Evolutionary conservation across 2,797 vertebrate species (phyloP), one percentile per base, ranked within the genome.

Genomic region (Tarsius wallacei): DNA sequence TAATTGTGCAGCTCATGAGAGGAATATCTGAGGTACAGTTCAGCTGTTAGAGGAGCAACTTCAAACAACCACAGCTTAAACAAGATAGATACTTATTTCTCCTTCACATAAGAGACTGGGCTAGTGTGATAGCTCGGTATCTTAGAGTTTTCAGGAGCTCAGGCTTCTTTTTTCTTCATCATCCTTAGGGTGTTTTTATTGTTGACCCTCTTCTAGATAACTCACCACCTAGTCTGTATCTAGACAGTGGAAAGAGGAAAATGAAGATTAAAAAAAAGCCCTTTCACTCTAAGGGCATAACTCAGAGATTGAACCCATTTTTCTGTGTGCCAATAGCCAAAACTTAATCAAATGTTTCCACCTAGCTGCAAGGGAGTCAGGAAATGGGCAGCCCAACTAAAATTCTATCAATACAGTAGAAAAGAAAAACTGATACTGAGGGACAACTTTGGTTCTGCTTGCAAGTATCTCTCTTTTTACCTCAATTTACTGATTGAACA

Each of bases 321-420:
- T 36, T 22, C 26, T 80, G n/a, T 31, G 11, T 68, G 42, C 24
- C 14, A 8, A 47, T 42, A 55, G 15, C 47, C 33, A 84, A 70
- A 82, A 90, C 1, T 61, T 55, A 63, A 51, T 77, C 11, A 16
- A 6, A 7, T 22, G 14, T 49, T 92, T 24, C 33, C 42, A 49
- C 12, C 21, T 90, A 91, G 87, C 96, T 85, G 84, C 91, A 97
- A 91, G 71, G 66, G 90, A 96, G 26, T 36, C 81, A 73, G 80
- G 76, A 22, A 76, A 47, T 14, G 22, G 13, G 13, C 49, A 66
- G 10, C 33, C 33, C 5, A 9, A 31, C 17, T 53, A 28, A 36
- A 53, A 63, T 16, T 63, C 24, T 80, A 1, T 68, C 31, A 36
- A 36, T 24, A 14, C 0, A 3, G 2, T 6, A 28, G 21, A 71